Evolutionary conservation across 2,113 vertebrate genomes (phyloP), one percentile per base, ranked within the genome.

Genomic region (Clinocottus analis): DNA sequence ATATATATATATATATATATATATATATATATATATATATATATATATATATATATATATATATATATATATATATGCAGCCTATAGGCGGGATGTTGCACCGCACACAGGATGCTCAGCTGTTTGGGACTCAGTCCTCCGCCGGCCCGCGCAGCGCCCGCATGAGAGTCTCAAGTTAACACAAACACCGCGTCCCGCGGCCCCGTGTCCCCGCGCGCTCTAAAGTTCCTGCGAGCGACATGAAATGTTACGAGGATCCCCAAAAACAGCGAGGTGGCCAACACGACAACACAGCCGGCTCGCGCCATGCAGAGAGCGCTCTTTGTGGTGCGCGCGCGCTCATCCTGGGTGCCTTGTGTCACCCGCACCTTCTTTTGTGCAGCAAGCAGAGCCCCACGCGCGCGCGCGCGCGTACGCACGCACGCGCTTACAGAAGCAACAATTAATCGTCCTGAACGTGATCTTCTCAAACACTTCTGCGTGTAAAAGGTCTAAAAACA

Each of bases 291-390:
- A 19, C 27, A 47, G 39, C 12, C 27, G 2, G 73, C 51, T 55
- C 81, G 75, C 71, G 39, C 70, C 59, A 9, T 17, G 80, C 66
- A 82, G 58, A 85, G 73, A 78, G 17, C 83, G 64, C 88, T 85
- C 86, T 77, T 84, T 53, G 4, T 11, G 67, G 47, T 37, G 81
- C 56, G 80, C 77, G 74, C 75, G 10, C 82, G 49, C 55, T 19
- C 45, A 47, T 47, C 45, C 45, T 21, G 45, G 17, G 45, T 82
- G 78, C 66, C 43, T 11, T 41, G 39, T 79, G 70, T 74, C 85
- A 81, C 80, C 83, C 81, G 86, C 89, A 90, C 82, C 87, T 92
- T 90, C 87, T 92, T 90, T 91, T 90, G 91, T 93, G 90, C 88
- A 86, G 72, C 68, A 85, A 86, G 72, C 84, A 37, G 72, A 85